phyloP scores from a whole-genome alignment of 2,113 vertebrate genomes.

The Vombatus ursinus region DNA sequence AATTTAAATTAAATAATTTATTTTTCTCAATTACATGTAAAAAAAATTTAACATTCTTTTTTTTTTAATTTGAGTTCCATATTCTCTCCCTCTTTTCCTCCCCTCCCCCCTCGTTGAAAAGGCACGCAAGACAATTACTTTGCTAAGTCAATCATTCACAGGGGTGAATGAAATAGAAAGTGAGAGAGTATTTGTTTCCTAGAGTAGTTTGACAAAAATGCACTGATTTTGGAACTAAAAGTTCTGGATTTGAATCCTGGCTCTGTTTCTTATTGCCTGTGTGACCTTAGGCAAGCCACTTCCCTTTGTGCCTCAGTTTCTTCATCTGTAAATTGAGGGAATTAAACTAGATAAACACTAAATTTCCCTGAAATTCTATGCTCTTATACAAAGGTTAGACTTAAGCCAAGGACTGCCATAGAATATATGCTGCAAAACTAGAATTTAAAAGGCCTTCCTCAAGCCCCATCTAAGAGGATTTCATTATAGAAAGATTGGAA shows the following conservation, averaged over 20 bases:
- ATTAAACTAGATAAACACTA: no score
- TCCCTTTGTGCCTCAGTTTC: no score
- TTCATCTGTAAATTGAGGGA: no score
- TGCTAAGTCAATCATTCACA: background rate
- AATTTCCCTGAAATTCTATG: no score
- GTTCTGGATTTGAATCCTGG: background rate
- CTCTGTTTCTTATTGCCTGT: background rate
- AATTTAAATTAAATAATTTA: no score
- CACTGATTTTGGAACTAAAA: background rate
- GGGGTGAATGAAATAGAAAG: background rate
- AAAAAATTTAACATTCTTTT: no score
- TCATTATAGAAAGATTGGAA: background rate
- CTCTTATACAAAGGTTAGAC: no score
- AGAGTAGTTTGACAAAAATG: background rate
- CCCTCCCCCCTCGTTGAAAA: background rate
- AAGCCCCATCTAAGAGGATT: background rate
- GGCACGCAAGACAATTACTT: background rate
- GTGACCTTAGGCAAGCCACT: no score
- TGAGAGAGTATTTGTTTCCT: background rate
- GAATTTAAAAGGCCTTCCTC: background rate
- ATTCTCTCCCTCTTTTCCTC: background rate
- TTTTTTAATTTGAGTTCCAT: no score
- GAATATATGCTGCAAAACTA: background rate
- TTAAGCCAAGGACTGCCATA: no score
- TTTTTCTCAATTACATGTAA: no score